Base-by-base conservation (phyloP, 1,140 invertebrate genomes). In the Lutraria rhynchaena region DNA sequence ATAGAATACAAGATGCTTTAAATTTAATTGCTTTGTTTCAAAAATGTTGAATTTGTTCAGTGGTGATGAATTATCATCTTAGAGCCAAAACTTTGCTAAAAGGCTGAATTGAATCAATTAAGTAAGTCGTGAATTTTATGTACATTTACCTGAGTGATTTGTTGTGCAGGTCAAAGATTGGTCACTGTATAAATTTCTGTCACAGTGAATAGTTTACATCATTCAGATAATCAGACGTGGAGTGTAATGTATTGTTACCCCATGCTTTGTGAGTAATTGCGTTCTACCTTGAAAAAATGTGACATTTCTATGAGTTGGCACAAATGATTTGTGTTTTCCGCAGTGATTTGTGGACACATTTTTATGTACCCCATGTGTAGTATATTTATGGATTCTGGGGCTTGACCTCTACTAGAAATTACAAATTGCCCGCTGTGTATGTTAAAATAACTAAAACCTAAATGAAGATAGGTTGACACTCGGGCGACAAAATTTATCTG, bases 331-430 rank as follows among this genome's bases (percentile, higher is more conserved):
- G 63, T 67, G 41, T 41, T 41, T 41, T 41, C 37, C 15, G 5
- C 37, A 41, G 15, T 41, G 37, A 41, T 41, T 41, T 41, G 37
- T 55, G 63, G 44, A 46, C 41, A 67, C 63, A 46, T 46, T 19
- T 41, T 49, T 67, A 67, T 41, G 27, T 9, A 49, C 15, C 24
- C 13, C 44, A 35, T 49, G 41, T 41, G 5, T 41, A 7, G 37
- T 41, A 41, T 67, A 67, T 67, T 67, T 49, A 67, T 67, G 44
- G 63, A 13, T 67, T 67, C 49, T 49, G 24, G 44, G 63, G 37
- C 44, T 44, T 65, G 44, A 31, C 44, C 41, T 22, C 22, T 46
- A 4, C 15, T 46, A 17, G 49, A 37, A 3, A 41, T 67, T 24
- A 67, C 63, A 51, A 51, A 29, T 41, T 5, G 5, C 63, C n/a